Percentiles rank a stretch among this genome's conserved stretches.
phyloP scores from a whole-genome alignment of 2,888 invertebrate species.

The Ditylenchus weischeri region DNA sequence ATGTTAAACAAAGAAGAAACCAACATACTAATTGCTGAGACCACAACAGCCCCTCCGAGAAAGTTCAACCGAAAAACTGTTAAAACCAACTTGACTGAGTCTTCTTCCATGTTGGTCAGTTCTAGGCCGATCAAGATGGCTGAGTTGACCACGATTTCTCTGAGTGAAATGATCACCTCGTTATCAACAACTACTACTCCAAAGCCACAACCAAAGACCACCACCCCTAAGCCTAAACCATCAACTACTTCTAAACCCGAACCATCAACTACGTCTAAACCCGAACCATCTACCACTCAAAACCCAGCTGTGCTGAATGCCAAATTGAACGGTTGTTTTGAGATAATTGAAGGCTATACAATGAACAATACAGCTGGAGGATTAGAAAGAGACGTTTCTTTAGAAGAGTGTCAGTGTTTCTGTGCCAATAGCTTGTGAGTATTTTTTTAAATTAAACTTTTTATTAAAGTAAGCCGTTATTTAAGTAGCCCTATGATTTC shows the following conservation, averaged over 20 bases:
- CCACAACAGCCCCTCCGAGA: too few species aligned
- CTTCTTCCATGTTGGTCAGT: not conserved
- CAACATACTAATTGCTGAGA: too few species aligned
- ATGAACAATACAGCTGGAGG: constrained; percentile 54
- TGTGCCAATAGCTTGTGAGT: constrained; percentile 55
- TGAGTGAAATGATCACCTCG: constrained; percentile 8
- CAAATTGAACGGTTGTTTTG: constrained; percentile 39
- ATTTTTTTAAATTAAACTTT: too few species aligned
- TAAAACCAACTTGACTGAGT: too few species aligned
- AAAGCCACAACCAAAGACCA: not conserved
- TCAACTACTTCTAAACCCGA: not conserved
- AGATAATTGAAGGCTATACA: constrained; percentile 38
- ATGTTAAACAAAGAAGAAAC: not conserved
- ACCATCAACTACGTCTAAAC: constrained; percentile 2
- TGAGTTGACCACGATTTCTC: constrained; percentile 18
- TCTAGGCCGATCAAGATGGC: not conserved
- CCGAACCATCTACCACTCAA: constrained; percentile 4
- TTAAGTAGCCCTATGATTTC: too few species aligned
- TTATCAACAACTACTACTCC: not conserved
- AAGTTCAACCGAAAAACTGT: too few species aligned
- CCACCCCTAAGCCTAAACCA: not conserved
- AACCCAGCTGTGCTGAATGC: not conserved
- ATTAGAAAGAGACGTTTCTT: constrained; percentile 50
- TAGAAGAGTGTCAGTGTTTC: constrained; percentile 56
- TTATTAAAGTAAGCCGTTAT: too few species aligned